Percentiles rank a stretch among this genome's conserved stretches.
Evolutionary conservation across 2,797 vertebrate genomes (phyloP).

Genomic region (Cossypha dichroa): DNA sequence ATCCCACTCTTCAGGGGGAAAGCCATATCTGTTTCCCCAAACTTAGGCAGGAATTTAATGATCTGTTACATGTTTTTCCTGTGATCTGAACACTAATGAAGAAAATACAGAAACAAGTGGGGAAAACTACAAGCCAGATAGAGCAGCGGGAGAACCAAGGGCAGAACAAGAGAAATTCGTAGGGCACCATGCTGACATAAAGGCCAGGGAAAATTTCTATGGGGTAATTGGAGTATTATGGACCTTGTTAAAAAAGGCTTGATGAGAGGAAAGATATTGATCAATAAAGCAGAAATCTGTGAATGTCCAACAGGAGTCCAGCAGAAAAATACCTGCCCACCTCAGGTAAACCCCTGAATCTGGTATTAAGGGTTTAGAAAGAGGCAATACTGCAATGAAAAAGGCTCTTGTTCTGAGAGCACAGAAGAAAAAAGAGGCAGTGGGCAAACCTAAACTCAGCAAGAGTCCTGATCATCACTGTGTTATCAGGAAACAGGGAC

Average conservation of each 20-base stretch:
- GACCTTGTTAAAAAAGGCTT: not conserved
- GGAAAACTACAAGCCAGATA: not conserved
- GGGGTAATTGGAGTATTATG: not conserved
- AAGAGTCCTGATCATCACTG: not conserved
- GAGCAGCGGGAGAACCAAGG: not conserved
- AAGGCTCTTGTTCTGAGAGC: not conserved
- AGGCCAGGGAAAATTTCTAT: not conserved
- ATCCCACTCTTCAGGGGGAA: not conserved
- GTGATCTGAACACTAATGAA: not conserved
- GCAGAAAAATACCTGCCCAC: not conserved
- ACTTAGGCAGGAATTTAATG: not conserved
- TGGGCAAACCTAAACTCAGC: not conserved
- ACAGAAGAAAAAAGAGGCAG: not conserved
- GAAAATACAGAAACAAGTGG: not conserved
- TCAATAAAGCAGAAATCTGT: not conserved
- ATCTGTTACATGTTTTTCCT: not conserved
- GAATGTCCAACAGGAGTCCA: not conserved
- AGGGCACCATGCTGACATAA: not conserved
- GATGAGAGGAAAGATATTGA: not conserved
- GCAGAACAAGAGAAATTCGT: not conserved
- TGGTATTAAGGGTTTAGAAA: not conserved
- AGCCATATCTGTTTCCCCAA: not conserved
- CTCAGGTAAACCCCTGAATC: not conserved
- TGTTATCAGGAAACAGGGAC: not conserved
- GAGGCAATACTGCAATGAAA: not conserved